phyloP scores from a whole-genome alignment of 2,888 invertebrate species.

The Dryadula phaetusa region DNA sequence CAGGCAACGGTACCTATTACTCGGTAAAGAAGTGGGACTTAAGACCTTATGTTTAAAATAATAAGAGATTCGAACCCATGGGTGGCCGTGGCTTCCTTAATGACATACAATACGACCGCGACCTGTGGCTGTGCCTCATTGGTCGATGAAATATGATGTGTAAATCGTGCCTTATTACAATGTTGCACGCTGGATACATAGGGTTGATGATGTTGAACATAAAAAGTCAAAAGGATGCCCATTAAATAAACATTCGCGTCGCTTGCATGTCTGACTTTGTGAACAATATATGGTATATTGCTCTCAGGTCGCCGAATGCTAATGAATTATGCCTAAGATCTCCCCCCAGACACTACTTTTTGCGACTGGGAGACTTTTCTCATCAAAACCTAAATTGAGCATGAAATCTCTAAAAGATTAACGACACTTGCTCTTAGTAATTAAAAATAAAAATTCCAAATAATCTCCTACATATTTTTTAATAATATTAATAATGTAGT shows the following conservation, averaged over 20 bases:
- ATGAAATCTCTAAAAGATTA: constrained; percentile 24
- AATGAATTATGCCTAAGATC: constrained; percentile 26
- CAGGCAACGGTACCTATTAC: constrained; percentile 21
- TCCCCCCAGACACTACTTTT: constrained; percentile 28
- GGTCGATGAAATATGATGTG: constrained; percentile 65
- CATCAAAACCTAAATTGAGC: constrained; percentile 31
- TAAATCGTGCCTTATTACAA: constrained; percentile 49
- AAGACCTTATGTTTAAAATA: background rate
- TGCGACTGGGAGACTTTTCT: constrained; percentile 22
- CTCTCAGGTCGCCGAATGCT: constrained; percentile 24
- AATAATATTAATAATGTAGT: constrained; percentile 29
- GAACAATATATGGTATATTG: constrained; percentile 30
- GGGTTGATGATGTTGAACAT: constrained; percentile 33
- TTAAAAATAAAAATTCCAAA: background rate
- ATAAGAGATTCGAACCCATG: constrained; percentile 27
- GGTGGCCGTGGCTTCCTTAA: constrained; percentile 50
- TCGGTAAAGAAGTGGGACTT: background rate
- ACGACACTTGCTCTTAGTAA: constrained; percentile 5
- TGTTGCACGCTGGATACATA: constrained; percentile 44
- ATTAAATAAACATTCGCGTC: constrained; percentile 33
- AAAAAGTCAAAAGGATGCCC: constrained; percentile 11
- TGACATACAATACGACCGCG: constrained; percentile 58
- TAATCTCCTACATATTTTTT: background rate
- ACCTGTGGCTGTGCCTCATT: constrained; percentile 49
- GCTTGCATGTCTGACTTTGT: constrained; percentile 20